These are phyloP conservation scores for Halictus quadricinctus DNA, from an alignment of 2,888 invertebrate species.

Conservation along the genomic window DNA sequence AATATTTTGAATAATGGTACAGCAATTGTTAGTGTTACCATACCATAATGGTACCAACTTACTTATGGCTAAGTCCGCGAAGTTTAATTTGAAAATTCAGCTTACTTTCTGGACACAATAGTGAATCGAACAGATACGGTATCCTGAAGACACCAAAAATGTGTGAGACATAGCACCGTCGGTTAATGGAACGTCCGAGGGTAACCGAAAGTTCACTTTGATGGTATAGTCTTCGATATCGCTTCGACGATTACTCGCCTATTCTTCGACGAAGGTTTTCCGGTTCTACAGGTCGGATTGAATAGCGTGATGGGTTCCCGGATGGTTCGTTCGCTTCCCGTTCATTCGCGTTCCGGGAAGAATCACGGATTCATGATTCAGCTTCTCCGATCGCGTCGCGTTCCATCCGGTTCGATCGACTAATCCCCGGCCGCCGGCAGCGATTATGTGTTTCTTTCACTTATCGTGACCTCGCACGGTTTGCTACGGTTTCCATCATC, in stretches of 20 bases:
- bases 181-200: not conserved
- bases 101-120: too few relatives aligned
- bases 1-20: too few relatives aligned
- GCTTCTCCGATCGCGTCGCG: not conserved
- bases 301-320: not conserved
- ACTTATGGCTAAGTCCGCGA: too few relatives aligned
- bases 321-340: not conserved
- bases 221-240: not conserved
- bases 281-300: slow-evolving; percentile 2
- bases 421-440: slow-evolving; percentile 19
- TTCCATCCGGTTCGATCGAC: slow-evolving; percentile 31
- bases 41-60: too few relatives aligned
- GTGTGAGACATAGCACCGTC: not conserved
- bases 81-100: too few relatives aligned
- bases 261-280: not conserved
- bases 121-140: not conserved
- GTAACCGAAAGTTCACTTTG: not conserved
- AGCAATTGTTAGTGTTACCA: too few relatives aligned
- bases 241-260: not conserved
- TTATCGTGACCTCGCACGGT: slow-evolving; percentile 48
- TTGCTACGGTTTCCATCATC: slow-evolving; percentile 50
- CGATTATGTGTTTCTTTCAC: slow-evolving; percentile 29
- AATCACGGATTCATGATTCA: slow-evolving; percentile 17
- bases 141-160: not conserved
- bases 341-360: not conserved